phyloP scores from a whole-genome alignment of 2,113 vertebrate species.

The Mohoua ochrocephala region DNA sequence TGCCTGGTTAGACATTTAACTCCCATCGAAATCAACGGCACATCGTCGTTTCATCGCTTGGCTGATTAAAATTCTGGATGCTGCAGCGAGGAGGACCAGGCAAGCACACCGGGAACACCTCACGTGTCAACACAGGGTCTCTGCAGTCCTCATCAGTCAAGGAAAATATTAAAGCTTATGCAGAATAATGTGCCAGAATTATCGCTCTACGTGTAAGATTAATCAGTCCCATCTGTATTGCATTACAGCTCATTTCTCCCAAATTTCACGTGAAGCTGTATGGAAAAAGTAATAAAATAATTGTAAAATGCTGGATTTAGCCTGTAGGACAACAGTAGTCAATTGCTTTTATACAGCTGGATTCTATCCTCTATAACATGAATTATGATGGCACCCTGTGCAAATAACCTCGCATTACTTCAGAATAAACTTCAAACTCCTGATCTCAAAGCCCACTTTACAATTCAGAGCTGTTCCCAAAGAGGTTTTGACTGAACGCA shows the following conservation, averaged over 20 bases:
- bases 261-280: neutral
- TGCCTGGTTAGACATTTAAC: neutral
- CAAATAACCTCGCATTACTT: neutral
- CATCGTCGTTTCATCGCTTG: neutral
- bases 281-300: neutral
- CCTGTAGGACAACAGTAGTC: neutral
- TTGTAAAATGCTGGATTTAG: neutral
- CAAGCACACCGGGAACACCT: neutral
- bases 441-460: neutral
- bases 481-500: neutral
- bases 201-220: neutral
- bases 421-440: neutral
- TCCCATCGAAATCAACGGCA: neutral
- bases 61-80: neutral
- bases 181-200: neutral
- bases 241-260: neutral
- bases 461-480: neutral
- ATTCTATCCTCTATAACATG: neutral
- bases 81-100: neutral
- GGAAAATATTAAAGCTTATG: neutral
- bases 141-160: neutral
- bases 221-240: neutral
- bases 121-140: neutral
- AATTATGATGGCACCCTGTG: neutral
- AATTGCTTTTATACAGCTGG: neutral